Evolutionary conservation across 2,113 vertebrate genomes (phyloP).

Genomic region (Lagopus leucura): DNA sequence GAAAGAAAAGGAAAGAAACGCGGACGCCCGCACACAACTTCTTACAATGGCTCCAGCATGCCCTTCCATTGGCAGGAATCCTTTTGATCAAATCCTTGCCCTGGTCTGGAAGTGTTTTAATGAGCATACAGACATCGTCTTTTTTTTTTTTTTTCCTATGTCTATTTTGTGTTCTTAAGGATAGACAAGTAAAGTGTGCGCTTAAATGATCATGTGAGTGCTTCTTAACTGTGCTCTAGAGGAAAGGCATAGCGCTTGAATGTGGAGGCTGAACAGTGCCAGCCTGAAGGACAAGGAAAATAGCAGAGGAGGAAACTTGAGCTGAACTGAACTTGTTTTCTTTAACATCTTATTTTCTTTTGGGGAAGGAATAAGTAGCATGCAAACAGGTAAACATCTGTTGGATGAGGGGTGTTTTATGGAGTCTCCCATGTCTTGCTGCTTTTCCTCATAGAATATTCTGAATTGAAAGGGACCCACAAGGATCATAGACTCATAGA

Average conservation of each 20-base stretch:
- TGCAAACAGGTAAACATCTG: neutral
- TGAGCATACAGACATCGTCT: constrained; percentile 64
- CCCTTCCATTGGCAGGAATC: constrained; percentile 71
- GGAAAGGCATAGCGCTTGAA: neutral
- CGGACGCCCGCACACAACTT: constrained; percentile 50
- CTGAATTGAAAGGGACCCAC: neutral
- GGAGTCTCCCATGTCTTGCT: neutral
- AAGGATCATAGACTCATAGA: neutral
- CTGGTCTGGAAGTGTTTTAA: constrained; percentile 71
- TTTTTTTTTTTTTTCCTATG: constrained; percentile 31
- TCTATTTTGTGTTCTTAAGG: constrained; percentile 74
- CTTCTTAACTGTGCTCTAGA: constrained; percentile 37
- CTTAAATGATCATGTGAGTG: constrained; percentile 48
- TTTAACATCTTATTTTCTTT: neutral
- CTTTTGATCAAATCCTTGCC: constrained; percentile 76
- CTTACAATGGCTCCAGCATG: constrained; percentile 71
- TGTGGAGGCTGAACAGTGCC: constrained; percentile 35
- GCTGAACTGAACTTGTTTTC: neutral
- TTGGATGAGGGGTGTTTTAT: neutral
- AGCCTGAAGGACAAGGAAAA: constrained; percentile 51
- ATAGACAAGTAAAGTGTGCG: constrained; percentile 62
- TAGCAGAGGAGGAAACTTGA: constrained; percentile 24
- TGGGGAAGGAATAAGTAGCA: neutral
- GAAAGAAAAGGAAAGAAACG: constrained; percentile 69
- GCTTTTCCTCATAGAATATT: neutral